These are phyloP conservation scores for Margaritifera margaritifera DNA, from an alignment of 2,888 invertebrate genomes.

Conservation along the genomic window DNA sequence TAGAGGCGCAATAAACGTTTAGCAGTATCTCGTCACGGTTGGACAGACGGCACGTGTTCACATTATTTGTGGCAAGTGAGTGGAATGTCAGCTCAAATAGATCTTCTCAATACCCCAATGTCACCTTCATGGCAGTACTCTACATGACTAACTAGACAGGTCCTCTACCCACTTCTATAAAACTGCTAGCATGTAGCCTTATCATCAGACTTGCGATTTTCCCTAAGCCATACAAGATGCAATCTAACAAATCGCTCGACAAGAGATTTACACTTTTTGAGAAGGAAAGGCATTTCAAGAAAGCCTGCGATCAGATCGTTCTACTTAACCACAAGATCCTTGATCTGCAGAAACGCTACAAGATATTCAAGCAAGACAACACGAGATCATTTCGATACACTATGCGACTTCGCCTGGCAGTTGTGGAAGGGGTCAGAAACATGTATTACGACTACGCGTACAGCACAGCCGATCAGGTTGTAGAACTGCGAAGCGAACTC, in stretches of 20 bases:
- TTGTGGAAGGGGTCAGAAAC: conserved; percentile 55
- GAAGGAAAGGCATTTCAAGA: conserved; percentile 48
- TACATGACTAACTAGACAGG: no score
- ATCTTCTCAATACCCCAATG: no score
- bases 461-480: conserved; percentile 46
- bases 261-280: conserved; percentile 21
- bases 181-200: no score
- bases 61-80: no score
- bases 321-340: conserved; percentile 49
- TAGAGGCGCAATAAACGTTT: no score
- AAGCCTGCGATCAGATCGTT: conserved; percentile 53
- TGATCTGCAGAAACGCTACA: conserved; percentile 46
- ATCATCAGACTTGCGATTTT: conserved; percentile 11
- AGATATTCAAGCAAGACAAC: conserved; percentile 43
- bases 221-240: conserved; percentile 14
- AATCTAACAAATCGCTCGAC: conserved; percentile 20
- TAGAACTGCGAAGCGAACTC: conserved; percentile 30
- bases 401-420: conserved; percentile 52
- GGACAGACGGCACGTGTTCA: no score
- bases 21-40: no score
- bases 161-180: no score
- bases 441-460: conserved; percentile 62
- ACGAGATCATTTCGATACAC: conserved; percentile 55
- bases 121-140: no score
- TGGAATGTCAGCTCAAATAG: no score